Base-by-base conservation (phyloP, 1,140 invertebrate species). In the Atta colombica region DNA sequence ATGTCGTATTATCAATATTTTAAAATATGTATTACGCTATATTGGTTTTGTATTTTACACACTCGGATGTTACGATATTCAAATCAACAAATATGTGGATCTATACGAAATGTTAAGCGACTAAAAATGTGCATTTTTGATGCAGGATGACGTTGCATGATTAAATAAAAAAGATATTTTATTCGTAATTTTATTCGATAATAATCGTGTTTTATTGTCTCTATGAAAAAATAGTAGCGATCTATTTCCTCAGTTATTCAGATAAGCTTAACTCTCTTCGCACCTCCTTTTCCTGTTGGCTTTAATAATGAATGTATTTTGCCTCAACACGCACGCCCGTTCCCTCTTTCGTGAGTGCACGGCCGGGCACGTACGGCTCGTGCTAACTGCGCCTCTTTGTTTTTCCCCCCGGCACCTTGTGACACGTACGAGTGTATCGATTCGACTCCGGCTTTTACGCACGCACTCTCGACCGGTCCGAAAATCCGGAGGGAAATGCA, bases 321-420 rank as follows among this genome's bases (percentile, higher is more conserved):
- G 78, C 85, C 72, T 55, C 49, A 68, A 75, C 82, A 89, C 88
- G 75, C 65, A 87, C 87, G 80, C 81, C 18, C 39, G 31, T 74
- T 84, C 78, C 63, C 58, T 84, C 77, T 75, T 45, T 28, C 80
- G 69, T 51, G 82, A 88, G 87, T 82, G 87, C 78, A 85, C 69
- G 28, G 58, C 68, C 63, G 61, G 88, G 91, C 93, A 93, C 93
- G 93, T 93, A 92, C 87, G 72, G 81, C 71, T 87, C 90, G 88
- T 88, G 91, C 91, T 89, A 92, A 93, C 88, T 89, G 88, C 86
- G 55, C 80, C 71, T 86, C 89, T 90, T 92, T 90, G 82, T 91
- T 80, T 89, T 87, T 88, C 61, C 35, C 55, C 72, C 45, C 31
- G 60, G 58, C 58, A 53, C 55, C 60, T 78, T 68, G 7, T 60